These are phyloP conservation scores for Ptilonorhynchus violaceus DNA, from an alignment of 2,113 vertebrate genomes.

Conservation along the genomic window DNA sequence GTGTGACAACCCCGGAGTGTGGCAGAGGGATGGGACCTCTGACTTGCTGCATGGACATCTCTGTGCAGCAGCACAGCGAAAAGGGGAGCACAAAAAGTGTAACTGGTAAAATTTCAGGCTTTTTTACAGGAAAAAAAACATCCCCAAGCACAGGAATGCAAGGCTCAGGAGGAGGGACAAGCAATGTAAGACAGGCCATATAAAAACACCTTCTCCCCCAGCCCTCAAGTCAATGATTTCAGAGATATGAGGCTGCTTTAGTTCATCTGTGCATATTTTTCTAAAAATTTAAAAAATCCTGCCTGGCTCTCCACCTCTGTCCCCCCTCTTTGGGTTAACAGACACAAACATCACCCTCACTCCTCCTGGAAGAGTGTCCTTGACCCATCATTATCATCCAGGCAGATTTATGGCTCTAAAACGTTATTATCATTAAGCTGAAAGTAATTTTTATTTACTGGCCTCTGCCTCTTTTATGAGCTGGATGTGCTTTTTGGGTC, in stretches of 20 bases:
- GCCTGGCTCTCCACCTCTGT: not conserved
- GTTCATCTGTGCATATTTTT: not conserved
- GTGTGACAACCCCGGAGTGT: not conserved
- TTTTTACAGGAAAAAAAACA: not conserved
- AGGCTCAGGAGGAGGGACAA: not conserved
- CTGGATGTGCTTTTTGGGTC: not conserved
- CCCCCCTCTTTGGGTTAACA: not conserved
- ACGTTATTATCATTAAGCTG: not conserved
- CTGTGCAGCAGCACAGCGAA: not conserved
- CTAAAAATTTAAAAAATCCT: not conserved
- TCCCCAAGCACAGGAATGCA: not conserved
- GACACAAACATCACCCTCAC: not conserved
- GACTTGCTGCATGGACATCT: not conserved
- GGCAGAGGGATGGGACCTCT: not conserved
- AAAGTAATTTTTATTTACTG: not conserved
- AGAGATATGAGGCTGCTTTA: not conserved
- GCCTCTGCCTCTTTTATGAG: not conserved
- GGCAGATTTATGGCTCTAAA: not conserved
- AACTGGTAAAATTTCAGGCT: not conserved
- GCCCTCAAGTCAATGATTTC: not conserved
- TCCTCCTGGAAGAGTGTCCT: not conserved
- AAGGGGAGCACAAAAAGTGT: rapidly evolving
- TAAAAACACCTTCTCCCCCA: not conserved
- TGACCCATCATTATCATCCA: not conserved
- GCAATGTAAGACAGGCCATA: too few species aligned